Percentiles rank a stretch among this genome's conserved stretches.
Conservation (phyloP, 2,888 invertebrate genomes). For the Volucella inanis region DNA sequence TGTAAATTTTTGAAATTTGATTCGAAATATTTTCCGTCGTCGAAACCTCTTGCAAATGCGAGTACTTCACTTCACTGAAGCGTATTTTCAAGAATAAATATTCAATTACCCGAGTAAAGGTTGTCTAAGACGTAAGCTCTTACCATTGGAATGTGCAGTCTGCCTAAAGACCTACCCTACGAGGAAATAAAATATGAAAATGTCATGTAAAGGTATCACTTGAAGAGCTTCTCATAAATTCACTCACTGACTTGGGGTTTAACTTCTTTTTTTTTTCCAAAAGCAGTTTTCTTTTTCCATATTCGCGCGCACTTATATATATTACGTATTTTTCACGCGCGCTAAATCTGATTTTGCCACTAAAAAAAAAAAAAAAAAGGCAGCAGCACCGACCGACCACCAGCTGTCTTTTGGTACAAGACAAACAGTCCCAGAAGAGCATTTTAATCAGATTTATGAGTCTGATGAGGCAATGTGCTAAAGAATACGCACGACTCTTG, state of each 20-base stretch:
- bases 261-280: slow-evolving; percentile 13
- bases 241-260: slow-evolving; percentile 36
- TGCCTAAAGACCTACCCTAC: background rate
- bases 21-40: slow-evolving; percentile 24
- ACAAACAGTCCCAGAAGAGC: slow-evolving; percentile 19
- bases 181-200: slow-evolving; percentile 44
- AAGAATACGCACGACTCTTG: background rate
- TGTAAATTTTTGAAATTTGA: slow-evolving; percentile 61
- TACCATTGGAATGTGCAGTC: background rate
- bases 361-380: too few species aligned
- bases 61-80: slow-evolving; percentile 5
- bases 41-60: slow-evolving; percentile 44
- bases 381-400: background rate
- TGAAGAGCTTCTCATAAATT: slow-evolving; percentile 67
- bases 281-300: slow-evolving; percentile 8
- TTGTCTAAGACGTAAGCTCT: slow-evolving; percentile 26
- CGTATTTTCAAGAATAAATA: slow-evolving; percentile 47
- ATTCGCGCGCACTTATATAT: background rate
- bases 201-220: slow-evolving; percentile 46
- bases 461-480: slow-evolving; percentile 63
- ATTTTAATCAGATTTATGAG: slow-evolving; percentile 70
- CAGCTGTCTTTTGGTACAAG: too few species aligned
- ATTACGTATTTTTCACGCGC: slow-evolving; percentile 5
- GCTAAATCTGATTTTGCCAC: slow-evolving; percentile 44
- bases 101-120: slow-evolving; percentile 60